Evolutionary conservation across 2,888 invertebrate genomes (phyloP), one percentile per base, ranked within the genome.

Genomic region (Halocaridina rubra): DNA sequence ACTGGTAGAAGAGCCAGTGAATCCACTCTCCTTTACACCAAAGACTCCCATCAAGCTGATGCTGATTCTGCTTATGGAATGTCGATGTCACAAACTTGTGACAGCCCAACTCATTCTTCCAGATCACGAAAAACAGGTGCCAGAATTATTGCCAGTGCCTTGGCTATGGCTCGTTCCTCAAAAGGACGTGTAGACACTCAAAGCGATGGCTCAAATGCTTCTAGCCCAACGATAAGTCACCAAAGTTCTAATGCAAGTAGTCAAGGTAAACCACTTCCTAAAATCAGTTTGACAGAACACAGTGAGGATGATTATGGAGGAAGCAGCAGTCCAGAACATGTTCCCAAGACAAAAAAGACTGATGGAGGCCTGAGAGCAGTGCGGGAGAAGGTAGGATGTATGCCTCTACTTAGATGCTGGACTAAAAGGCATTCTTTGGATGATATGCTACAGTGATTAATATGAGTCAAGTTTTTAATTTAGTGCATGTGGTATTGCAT

Each of bases 311-410:
- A 86, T 32, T 86, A 85, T 71, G 85, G 85, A 24, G 46, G 81
- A 27, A 64, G 77, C 69, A 84, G 84, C 64, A 84, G 84, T 53
- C 84, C 84, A 19, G 78, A 79, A 32, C 79, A 72, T 29, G 69
- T 57, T 10, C 76, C 27, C 32, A 77, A 85, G 64, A 72, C 32
- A 22, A 86, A 85, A 76, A 85, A 84, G 29, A 46, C 84, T 32
- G 84, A 86, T 71, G 64, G 81, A 33, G 81, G 85, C 22, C 69
- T 87, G 24, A 82, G 80, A 24, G 86, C 88, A 29, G 81, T 88
- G 84, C 71, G 80, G 76, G 85, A 87, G 67, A 88, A 88, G 80
- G 88, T 86, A 86, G 90, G 90, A 22, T 32, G 59, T n/a, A 32
- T 32, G 3, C 22, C 32, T 1, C 19, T 77, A 32, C 10, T 61